Percentiles rank a stretch among this genome's conserved stretches.
These are phyloP conservation scores for Aegithalos caudatus DNA, from an alignment of 2,113 vertebrate species.

Conservation along the genomic window DNA sequence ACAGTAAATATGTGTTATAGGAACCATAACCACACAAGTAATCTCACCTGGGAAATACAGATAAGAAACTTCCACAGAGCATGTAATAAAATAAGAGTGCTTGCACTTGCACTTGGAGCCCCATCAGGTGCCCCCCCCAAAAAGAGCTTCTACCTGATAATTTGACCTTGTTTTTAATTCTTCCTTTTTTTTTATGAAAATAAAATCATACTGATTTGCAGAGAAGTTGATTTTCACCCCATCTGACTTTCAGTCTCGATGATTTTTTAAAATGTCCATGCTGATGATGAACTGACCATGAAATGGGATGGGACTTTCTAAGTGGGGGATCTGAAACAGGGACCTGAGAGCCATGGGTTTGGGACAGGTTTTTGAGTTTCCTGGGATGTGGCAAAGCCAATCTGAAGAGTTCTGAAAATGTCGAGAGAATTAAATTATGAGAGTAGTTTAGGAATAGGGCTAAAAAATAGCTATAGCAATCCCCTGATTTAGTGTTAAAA, in stretches of 20 bases:
- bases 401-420: neutral
- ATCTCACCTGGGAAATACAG: constrained; percentile 41
- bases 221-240: neutral
- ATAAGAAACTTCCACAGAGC: constrained; percentile 37
- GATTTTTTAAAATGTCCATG: neutral
- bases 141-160: neutral
- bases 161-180: neutral
- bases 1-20: neutral
- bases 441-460: neutral
- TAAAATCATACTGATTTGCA: neutral
- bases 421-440: neutral
- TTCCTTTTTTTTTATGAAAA: neutral
- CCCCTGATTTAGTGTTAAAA: neutral
- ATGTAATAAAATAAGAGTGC: neutral
- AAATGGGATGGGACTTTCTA: neutral
- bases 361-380: neutral
- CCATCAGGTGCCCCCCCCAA: neutral
- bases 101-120: neutral
- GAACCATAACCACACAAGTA: neutral
- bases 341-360: neutral
- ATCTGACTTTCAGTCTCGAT: neutral
- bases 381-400: neutral
- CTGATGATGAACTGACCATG: neutral
- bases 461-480: neutral
- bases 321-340: neutral